Evolutionary conservation across 1,140 invertebrate species (phyloP), one percentile per base, ranked within the genome.

Genomic region (Trinorchestia longiramus): DNA sequence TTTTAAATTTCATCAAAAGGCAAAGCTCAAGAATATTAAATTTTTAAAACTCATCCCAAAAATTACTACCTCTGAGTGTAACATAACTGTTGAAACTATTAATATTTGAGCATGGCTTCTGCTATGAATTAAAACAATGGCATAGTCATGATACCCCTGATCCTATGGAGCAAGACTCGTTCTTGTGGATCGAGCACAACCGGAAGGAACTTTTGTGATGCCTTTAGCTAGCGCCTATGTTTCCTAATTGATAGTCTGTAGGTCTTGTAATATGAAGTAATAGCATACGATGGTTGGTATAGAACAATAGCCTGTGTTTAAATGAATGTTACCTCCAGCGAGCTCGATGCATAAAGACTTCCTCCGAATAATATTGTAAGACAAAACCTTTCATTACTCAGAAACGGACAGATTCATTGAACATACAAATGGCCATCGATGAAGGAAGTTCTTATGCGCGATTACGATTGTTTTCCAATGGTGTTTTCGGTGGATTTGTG

Each of bases 381-480:
- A 15, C 62, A 1, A 77, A 77, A 77, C 62, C 62, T 77, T 77
- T 36, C 62, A 77, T 77, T 77, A 77, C 62, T 77, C 36, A 11
- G 28, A 77, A 77, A 77, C 62, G 36, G 62, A 77, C 62, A 77
- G 28, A 77, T 77, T 77, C 62, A 77, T 77, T 77, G 62, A 77
- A 77, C 62, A 11, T 36, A 23, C 1, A 77, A 1, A 36, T 36
- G 62, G 62, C 62, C 43, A 94, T 45, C 44, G 43, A 45, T 45
- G 92, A 40, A 94, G 43, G 41, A 94, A 94, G 43, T 94, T 94
- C 92, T 6, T 43, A 43, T 45, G 92, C 44, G 15, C 43, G 41
- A 91, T 8, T 17, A 47, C 43, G 88, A 90, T 90, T 90, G 41
- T 47, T 94, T 94, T 94, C 43, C 43, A 47, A 47, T 94, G 92